A percentile compares a stretch with the other conserved stretches of the same genome.
phyloP scores from a whole-genome alignment of 1,140 invertebrate species.

The Diorhabda sublineata region DNA sequence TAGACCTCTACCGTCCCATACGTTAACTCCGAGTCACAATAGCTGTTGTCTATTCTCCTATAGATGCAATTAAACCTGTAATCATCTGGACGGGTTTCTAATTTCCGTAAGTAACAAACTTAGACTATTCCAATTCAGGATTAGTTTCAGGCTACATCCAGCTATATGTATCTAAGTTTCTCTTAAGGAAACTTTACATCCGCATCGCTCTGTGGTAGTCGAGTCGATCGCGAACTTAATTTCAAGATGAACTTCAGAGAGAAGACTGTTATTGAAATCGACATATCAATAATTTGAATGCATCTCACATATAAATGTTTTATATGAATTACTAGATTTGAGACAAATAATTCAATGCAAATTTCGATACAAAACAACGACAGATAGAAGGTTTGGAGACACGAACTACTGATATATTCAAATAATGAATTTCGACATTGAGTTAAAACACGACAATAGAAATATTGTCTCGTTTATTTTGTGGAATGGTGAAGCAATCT shows the following conservation, averaged over 20 bases:
- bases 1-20: conserved; percentile 15
- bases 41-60: conserved; percentile 29
- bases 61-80: conserved; percentile 34
- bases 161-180: conserved; percentile 2
- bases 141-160: conserved; percentile 14
- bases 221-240: not conserved
- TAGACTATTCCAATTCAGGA: conserved; percentile 17
- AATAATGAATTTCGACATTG: no score
- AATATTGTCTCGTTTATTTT: no score
- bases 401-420: no score
- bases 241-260: not conserved
- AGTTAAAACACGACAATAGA: no score
- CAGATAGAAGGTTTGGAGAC: no score
- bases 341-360: no score
- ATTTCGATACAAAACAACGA: no score
- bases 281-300: not conserved
- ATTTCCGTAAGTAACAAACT: conserved; percentile 21
- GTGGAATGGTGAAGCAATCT: no score
- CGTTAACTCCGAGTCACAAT: conserved; percentile 34
- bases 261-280: not conserved
- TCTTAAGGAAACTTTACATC: not conserved
- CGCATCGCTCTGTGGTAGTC: not conserved
- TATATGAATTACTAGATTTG: no score
- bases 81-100: conserved; percentile 27
- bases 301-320: not conserved